Percentiles rank a stretch among this genome's conserved stretches.
Evolutionary conservation across 2,888 invertebrate genomes (phyloP).

Genomic region (Heliconius cydno): DNA sequence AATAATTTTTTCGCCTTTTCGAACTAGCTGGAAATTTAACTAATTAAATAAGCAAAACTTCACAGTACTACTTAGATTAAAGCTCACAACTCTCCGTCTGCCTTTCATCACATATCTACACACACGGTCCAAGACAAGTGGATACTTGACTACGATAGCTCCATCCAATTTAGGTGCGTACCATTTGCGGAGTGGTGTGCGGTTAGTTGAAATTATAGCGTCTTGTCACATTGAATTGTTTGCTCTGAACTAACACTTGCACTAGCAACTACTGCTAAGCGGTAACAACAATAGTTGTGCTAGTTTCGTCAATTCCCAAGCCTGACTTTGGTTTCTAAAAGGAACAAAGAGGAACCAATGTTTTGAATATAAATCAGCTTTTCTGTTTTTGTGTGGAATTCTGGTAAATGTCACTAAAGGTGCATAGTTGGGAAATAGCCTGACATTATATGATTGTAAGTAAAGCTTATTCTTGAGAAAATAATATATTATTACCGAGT

Average conservation of each 20-base stretch:
- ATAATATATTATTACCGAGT: too few relatives aligned
- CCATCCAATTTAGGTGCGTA: slow-evolving; percentile 15
- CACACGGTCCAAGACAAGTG: background rate
- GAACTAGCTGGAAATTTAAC: too few relatives aligned
- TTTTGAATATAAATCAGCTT: background rate
- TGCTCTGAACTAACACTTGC: slow-evolving; percentile 36
- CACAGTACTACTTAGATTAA: too few relatives aligned
- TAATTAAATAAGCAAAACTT: too few relatives aligned
- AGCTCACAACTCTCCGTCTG: background rate
- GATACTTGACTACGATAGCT: slow-evolving; percentile 4
- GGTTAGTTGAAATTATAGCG: slow-evolving; percentile 38
- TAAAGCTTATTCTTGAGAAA: too few relatives aligned
- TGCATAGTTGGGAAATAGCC: too few relatives aligned
- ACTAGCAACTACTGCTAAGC: slow-evolving; percentile 14
- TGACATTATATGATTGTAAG: too few relatives aligned
- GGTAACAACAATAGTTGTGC: background rate
- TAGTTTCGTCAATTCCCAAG: background rate
- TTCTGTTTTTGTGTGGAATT: too few relatives aligned
- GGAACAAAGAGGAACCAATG: background rate
- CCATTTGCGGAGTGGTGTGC: slow-evolving; percentile 28
- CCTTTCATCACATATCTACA: background rate
- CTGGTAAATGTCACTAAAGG: too few relatives aligned
- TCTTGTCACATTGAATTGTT: slow-evolving; percentile 40
- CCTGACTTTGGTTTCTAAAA: background rate
- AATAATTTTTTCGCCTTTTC: too few relatives aligned